Evolutionary conservation across 2,888 invertebrate genomes (phyloP).

Genomic region (Lepidocyrtinus sp.): DNA sequence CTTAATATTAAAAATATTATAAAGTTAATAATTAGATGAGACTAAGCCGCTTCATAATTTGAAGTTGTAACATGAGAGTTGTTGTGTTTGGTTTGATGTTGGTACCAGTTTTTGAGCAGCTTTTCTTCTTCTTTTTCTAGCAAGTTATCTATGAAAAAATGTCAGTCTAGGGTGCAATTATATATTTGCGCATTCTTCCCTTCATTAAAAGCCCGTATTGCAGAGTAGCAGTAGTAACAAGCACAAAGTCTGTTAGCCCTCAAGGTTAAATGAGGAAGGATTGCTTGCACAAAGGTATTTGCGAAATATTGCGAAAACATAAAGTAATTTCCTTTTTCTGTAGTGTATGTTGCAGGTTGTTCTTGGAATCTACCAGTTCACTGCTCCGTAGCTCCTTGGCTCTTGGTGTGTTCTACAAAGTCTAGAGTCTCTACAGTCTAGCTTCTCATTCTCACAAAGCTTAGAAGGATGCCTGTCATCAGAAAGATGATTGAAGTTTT

Average conservation of each 20-base stretch:
- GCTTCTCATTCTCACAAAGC: no score
- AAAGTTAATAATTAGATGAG: background rate
- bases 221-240: background rate
- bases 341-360: conserved; percentile 51
- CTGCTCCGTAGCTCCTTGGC: no score
- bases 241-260: conserved; percentile 23
- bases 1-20: background rate
- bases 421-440: no score
- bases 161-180: conserved; percentile 46
- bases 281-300: no score
- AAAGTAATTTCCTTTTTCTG: background rate
- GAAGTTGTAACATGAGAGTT: no score
- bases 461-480: no score
- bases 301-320: background rate
- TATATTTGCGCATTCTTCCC: conserved; percentile 26
- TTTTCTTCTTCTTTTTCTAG: conserved; percentile 16
- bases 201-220: conserved; percentile 23
- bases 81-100: no score
- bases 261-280: conserved; percentile 40
- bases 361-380: conserved; percentile 44
- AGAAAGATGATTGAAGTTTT: no score
- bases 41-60: conserved; percentile 38
- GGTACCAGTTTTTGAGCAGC: conserved; percentile 28
- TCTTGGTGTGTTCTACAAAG: no score
- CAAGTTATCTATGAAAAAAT: conserved; percentile 40